Percentiles rank a stretch among this genome's conserved stretches.
Evolutionary conservation across 2,888 invertebrate species (phyloP).

Genomic region (Dicranocentrus wangi): DNA sequence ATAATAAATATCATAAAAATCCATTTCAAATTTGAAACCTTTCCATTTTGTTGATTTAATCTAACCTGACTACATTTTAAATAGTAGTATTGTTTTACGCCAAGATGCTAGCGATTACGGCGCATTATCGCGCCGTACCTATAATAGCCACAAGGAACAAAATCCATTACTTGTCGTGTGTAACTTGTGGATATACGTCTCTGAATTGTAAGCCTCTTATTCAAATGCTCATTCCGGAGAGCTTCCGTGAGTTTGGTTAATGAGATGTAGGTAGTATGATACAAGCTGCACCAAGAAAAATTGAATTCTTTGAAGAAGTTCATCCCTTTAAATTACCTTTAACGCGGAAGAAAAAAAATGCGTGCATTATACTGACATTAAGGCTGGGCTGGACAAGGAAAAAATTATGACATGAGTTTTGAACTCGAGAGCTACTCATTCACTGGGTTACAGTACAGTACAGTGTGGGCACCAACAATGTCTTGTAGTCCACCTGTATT

Average conservation of each 20-base stretch:
- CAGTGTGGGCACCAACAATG: no score
- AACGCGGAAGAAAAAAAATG: conserved; percentile 39
- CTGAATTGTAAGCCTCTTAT: conserved; percentile 41
- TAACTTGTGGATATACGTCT: background rate
- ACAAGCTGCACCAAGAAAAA: conserved; percentile 5
- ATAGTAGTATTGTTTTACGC: no score
- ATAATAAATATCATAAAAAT: no score
- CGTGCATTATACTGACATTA: conserved; percentile 53
- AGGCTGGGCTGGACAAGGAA: conserved; percentile 49
- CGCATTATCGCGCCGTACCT: background rate
- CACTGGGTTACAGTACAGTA: no score
- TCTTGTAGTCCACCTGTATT: no score
- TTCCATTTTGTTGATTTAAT: no score
- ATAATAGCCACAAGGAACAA: background rate
- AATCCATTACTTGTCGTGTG: background rate
- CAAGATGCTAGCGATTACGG: background rate
- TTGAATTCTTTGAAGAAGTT: conserved; percentile 34
- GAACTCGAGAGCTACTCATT: background rate
- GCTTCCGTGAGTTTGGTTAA: conserved; percentile 6
- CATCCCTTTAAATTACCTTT: conserved; percentile 27
- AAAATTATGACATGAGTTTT: conserved; percentile 51
- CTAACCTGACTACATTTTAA: no score
- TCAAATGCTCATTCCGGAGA: conserved; percentile 8
- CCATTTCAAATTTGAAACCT: no score
- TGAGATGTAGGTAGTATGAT: background rate